Percentiles rank a stretch among this genome's conserved stretches.
Conservation (phyloP, 2,113 vertebrate genomes). For the Plotosus lineatus region DNA sequence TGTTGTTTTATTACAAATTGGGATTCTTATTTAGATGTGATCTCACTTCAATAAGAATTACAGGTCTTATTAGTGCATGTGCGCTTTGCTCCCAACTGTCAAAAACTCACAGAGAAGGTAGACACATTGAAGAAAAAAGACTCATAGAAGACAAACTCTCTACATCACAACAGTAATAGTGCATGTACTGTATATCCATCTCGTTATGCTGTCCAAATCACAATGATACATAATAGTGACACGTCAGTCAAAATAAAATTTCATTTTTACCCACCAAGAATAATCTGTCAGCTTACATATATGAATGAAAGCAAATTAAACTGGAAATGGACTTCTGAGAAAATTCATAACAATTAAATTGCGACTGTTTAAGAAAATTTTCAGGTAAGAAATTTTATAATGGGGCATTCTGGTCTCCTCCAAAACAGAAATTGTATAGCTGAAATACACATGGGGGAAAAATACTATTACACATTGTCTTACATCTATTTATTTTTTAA, state of each 20-base stretch:
- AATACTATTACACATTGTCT: not conserved
- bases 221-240: slow-evolving; percentile 13
- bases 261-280: not conserved
- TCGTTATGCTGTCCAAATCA: slow-evolving; percentile 5
- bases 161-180: not conserved
- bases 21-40: slow-evolving; percentile 7
- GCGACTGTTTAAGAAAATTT: no score
- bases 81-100: not conserved
- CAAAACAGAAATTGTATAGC: not conserved
- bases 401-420: not conserved
- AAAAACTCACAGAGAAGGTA: not conserved
- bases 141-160: not conserved
- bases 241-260: not conserved
- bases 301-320: not conserved
- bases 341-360: no score
- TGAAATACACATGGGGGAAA: not conserved
- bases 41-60: not conserved
- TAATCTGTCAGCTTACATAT: not conserved
- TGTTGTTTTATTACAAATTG: not conserved
- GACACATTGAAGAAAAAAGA: not conserved
- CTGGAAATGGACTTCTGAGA: not conserved
- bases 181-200: slow-evolving; percentile 1
- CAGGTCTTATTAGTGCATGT: not conserved
- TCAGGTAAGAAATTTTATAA: not conserved
- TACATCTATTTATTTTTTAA: not conserved